Evolutionary conservation across 2,113 vertebrate species (phyloP), one percentile per base, ranked within the genome.

Genomic region (Fregata magnificens): DNA sequence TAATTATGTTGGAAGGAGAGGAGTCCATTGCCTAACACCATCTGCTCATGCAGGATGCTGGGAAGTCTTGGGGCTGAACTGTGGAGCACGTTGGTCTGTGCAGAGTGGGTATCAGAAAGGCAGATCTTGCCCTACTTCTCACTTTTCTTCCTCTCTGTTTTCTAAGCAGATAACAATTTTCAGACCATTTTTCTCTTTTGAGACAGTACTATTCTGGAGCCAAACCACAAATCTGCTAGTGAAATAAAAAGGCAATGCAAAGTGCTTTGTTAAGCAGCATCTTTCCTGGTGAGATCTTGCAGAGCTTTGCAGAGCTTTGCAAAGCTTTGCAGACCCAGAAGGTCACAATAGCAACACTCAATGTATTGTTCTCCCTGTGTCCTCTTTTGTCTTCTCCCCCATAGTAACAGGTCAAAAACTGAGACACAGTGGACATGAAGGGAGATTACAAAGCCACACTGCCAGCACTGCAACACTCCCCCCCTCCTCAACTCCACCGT

Each of bases 281-380:
- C 56, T 71, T 88, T 88, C 56, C 19, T 32, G 40, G 25, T 34
- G 44, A 84, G 19, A 42, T 24, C 80, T 77, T 50, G 29, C 18
- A 56, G 40, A 70, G 40, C 38, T 84, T 77, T 50, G 29, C 18
- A 56, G 40, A 70, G 40, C 38, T 84, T 88, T 72, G 40, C 25
- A 49, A 86, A 84, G 18, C 40, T 88, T 55, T 67, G 44, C 28
- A 49, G 34, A 69, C 32, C 47, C 56, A 56, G 56, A 63, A 55
- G 31, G 47, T 76, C 53, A 11, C 20, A 62, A 8, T 1, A 58
- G 25, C 13, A 89, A 45, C 25, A 31, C 28, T 22, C 29, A 11
- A 10, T 0, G 4, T 28, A 19, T 14, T 44, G 4, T 7, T 63
- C 8, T 31, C 14, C n/a, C 26, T 10, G 11, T 36, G 45, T 69